phyloP scores from a whole-genome alignment of 2,113 vertebrate species.

The Peromyscus californicus region DNA sequence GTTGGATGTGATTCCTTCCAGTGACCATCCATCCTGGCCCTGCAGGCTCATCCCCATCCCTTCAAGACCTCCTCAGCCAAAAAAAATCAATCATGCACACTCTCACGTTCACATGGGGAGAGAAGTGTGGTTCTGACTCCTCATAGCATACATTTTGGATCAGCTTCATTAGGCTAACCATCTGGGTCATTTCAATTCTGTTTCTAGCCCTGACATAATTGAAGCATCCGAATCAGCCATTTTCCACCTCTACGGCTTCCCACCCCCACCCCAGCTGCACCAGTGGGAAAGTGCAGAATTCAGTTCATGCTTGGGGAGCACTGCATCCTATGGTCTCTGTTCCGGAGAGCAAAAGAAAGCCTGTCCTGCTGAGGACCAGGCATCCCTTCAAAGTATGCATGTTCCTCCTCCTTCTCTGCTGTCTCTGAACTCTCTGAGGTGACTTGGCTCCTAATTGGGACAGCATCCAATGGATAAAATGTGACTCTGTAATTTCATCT shows the following conservation, averaged over 20 bases:
- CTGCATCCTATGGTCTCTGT: background rate
- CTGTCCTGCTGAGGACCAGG: background rate
- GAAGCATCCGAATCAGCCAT: conserved; percentile 72
- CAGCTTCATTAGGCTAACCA: conserved; percentile 80
- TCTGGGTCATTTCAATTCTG: conserved; percentile 83
- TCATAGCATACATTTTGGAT: conserved; percentile 78
- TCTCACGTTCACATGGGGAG: background rate
- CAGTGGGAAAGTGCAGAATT: conserved; percentile 37
- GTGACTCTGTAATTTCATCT: conserved; percentile 70
- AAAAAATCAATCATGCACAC: background rate
- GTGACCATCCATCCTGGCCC: background rate
- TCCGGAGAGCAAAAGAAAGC: conserved; percentile 70
- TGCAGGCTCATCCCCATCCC: background rate
- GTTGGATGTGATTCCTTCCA: background rate
- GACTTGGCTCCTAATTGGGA: conserved; percentile 65
- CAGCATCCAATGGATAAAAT: conserved; percentile 70
- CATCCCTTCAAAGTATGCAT: background rate
- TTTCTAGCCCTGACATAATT: conserved; percentile 82
- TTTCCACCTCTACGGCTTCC: background rate
- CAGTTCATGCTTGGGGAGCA: conserved; percentile 70
- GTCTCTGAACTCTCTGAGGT: conserved; percentile 66
- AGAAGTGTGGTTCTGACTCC: conserved; percentile 7
- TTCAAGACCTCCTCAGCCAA: background rate
- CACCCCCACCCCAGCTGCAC: conserved; percentile 37
- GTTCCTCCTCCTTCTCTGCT: conserved; percentile 33